Evolutionary conservation across 2,113 vertebrate genomes (phyloP).

Genomic region (Alligator mississippiensis): DNA sequence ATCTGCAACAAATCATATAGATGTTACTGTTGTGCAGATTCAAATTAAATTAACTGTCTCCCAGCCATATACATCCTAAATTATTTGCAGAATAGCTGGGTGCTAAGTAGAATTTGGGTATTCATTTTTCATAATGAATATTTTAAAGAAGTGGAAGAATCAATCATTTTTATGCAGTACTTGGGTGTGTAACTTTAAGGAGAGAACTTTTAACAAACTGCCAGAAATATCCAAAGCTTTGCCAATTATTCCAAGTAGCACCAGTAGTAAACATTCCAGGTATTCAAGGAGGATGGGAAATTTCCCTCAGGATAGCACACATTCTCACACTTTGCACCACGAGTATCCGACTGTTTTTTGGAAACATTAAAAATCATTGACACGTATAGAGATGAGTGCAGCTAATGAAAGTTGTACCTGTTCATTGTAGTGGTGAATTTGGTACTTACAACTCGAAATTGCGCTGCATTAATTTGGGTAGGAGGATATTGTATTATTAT

Average conservation of each 20-base stretch:
- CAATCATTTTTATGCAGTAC: neutral
- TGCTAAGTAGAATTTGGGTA: neutral
- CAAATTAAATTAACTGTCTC: neutral
- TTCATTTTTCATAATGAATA: neutral
- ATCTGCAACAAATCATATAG: neutral
- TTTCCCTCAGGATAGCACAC: neutral
- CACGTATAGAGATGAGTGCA: neutral
- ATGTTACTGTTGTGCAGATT: neutral
- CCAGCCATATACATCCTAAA: neutral
- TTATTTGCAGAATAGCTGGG: neutral
- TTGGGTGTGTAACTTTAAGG: too few relatives aligned
- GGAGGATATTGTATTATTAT: neutral
- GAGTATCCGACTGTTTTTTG: neutral
- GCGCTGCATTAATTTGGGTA: neutral
- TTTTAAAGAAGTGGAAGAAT: neutral
- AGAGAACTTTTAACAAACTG: too few relatives aligned
- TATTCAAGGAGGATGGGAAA: too few relatives aligned
- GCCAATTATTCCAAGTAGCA: too few relatives aligned
- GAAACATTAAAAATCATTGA: neutral
- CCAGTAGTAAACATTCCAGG: too few relatives aligned
- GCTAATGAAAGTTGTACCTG: neutral
- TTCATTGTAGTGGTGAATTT: neutral
- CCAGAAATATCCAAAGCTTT: too few relatives aligned
- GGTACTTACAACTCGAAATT: neutral
- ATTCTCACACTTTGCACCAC: neutral